Evolutionary conservation across 2,888 invertebrate genomes (phyloP).

Genomic region (Chelonus formosanus): DNA sequence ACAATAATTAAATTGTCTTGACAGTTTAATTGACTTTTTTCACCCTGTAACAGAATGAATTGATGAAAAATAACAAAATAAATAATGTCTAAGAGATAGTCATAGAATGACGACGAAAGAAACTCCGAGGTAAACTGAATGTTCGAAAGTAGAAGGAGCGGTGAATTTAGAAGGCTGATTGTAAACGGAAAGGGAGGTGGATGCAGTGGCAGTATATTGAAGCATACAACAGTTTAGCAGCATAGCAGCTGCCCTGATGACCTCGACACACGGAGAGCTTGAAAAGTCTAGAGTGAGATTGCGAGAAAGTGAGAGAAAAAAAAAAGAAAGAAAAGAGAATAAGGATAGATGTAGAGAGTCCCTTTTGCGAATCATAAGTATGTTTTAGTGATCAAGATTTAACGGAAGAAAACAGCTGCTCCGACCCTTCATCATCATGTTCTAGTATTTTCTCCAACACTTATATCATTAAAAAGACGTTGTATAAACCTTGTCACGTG

Average conservation of each 20-base stretch:
- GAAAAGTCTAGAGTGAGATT: constrained; percentile 6
- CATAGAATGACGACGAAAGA: constrained; percentile 36
- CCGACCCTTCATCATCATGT: constrained; percentile 10
- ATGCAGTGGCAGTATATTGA: constrained; percentile 33
- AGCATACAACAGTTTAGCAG: background rate
- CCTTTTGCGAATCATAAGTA: too few relatives aligned
- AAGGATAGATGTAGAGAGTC: background rate
- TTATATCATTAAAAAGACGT: too few relatives aligned
- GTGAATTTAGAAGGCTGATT: constrained; percentile 32
- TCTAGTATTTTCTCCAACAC: background rate
- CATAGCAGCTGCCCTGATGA: constrained; percentile 27
- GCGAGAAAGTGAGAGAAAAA: background rate
- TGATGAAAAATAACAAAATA: too few relatives aligned
- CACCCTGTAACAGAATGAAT: too few relatives aligned
- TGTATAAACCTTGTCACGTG: too few relatives aligned
- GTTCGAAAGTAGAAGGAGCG: constrained; percentile 30
- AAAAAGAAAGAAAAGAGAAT: background rate
- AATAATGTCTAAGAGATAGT: too few relatives aligned
- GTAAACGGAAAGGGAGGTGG: constrained; percentile 34
- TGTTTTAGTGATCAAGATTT: too few relatives aligned
- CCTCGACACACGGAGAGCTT: constrained; percentile 28
- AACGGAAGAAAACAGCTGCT: constrained; percentile 15
- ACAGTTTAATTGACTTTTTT: too few relatives aligned
- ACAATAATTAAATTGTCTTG: too few relatives aligned
- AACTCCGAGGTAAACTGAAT: constrained; percentile 45